These are phyloP conservation scores for Leptinotarsa lineolata DNA, from an alignment of 1,140 invertebrate genomes.

Conservation along the genomic window DNA sequence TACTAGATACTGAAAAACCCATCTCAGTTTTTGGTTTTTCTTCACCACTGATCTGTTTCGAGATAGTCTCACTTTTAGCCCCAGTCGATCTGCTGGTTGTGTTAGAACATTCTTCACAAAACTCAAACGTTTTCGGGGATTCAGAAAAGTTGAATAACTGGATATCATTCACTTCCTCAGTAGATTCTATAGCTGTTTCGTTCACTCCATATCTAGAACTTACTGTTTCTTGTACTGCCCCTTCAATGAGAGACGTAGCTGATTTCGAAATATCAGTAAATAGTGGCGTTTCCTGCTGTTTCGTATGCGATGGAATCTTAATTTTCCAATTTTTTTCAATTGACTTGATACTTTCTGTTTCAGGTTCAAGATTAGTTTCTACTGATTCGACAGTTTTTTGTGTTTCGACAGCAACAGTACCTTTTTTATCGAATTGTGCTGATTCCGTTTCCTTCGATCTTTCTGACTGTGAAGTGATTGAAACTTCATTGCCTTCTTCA, in stretches of 20 bases:
- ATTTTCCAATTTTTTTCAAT: background rate
- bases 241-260: background rate
- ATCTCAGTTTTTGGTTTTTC: no score
- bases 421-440: background rate
- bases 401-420: no score
- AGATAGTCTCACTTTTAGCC: no score
- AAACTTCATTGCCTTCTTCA: no score
- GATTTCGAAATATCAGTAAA: background rate
- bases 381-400: background rate
- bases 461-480: no score
- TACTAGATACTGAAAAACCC: no score
- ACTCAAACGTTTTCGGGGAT: no score
- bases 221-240: background rate
- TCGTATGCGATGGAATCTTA: background rate
- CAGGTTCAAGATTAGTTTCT: background rate
- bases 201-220: background rate
- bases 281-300: background rate
- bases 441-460: no score
- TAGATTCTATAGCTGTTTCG: background rate
- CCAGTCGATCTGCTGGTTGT: no score
- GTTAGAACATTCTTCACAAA: no score
- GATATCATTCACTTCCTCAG: background rate
- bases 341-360: background rate
- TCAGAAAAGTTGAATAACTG: no score
- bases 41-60: no score